Evolutionary conservation across 2,113 vertebrate species (phyloP), one percentile per base, ranked within the genome.

Genomic region (Monopterus albus): DNA sequence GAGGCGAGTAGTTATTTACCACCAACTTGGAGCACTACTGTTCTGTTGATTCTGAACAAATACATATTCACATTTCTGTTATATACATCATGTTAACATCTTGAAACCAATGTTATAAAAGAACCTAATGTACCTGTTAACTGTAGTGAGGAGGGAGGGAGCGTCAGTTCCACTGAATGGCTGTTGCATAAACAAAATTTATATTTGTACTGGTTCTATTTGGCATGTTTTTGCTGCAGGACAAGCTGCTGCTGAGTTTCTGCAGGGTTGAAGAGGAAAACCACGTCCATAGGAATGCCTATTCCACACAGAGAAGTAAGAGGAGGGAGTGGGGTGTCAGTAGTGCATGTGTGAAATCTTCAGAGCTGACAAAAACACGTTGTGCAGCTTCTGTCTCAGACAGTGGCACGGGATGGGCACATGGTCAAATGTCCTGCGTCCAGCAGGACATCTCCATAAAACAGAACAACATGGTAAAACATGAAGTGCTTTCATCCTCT

Each of bases 31-130:
- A 92, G 92, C 88, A 90, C 81, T 90, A 89, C 62, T 76, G 70
- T 76, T 76, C 71, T 64, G 77, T 89, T 78, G 89, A 91, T 90
- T 93, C 84, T 77, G 84, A 92, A 91, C 83, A 90, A 88, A 92
- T 90, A 91, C 81, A 90, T 91, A 92, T 92, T 93, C 92, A 92
- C 92, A 92, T 93, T 93, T 91, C 89, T 92, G 86, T 89, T 93
- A 93, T 92, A 83, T 91, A 92, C 92, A 92, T 81, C 20, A 80
- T 66, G 82, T 88, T 90, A 88, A 90, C 79, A 83, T 75, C 61
- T 78, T 74, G 79, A 88, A 79, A 88, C 69, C 75, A 85, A 85
- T 51, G 75, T 82, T 83, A 68, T 51, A 85, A 76, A 83, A 84
- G 28, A 83, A 69, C 46, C 63, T 62, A 88, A 83, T 91, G 92